A percentile compares a stretch with the other conserved stretches of the same genome.
Evolutionary conservation across 1,140 invertebrate species (phyloP).

Genomic region (Cydia strobilella): DNA sequence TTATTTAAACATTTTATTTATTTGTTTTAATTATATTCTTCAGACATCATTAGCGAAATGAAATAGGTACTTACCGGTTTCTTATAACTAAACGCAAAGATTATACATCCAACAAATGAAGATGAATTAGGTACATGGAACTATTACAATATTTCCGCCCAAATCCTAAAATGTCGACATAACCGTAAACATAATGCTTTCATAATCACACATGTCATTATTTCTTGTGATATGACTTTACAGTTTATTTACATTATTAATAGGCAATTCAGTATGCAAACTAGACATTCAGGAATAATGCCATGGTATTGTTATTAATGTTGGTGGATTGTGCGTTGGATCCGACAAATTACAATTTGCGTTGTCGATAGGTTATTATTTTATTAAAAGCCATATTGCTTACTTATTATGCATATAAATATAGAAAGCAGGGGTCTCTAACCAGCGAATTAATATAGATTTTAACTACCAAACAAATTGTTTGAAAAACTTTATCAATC

Average conservation of each 20-base stretch:
- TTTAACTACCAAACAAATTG: too few species aligned
- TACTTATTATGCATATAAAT: too few species aligned
- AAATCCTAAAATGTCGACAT: neutral
- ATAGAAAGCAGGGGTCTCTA: too few species aligned
- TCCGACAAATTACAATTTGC: neutral
- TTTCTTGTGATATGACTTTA: neutral
- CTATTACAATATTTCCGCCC: neutral
- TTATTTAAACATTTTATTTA: too few species aligned
- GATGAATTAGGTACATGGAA: neutral
- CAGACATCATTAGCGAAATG: too few species aligned
- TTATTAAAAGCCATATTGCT: too few species aligned
- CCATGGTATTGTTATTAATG: neutral
- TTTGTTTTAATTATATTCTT: too few species aligned
- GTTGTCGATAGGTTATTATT: neutral
- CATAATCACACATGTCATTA: conserved; percentile 13
- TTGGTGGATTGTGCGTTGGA: neutral
- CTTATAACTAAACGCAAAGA: neutral
- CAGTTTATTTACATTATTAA: conserved; percentile 8
- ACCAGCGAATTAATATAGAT: too few species aligned
- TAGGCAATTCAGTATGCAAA: conserved; percentile 13
- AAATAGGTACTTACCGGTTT: neutral
- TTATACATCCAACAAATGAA: neutral
- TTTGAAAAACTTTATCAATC: too few species aligned
- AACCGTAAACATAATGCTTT: neutral
- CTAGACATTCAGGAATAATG: conserved; percentile 6